phyloP scores from a whole-genome alignment of 2,888 invertebrate genomes.

The Xylocampa areola region DNA sequence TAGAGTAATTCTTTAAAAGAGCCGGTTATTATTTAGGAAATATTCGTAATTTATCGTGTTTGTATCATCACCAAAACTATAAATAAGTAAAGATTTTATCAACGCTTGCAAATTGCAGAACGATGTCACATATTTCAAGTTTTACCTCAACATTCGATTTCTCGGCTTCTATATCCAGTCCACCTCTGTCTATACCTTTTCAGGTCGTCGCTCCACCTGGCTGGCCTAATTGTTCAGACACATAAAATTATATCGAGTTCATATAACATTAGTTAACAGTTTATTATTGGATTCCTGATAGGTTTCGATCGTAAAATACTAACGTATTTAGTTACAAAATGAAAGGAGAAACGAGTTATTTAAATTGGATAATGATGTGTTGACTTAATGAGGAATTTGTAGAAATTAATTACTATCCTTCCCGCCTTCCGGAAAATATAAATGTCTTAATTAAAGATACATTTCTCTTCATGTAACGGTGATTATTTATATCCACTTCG shows the following conservation, averaged over 20 bases:
- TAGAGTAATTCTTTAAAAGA: constrained; percentile 47
- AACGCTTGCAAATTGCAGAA: no score
- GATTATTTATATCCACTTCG: constrained; percentile 31
- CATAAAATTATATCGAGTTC: background rate
- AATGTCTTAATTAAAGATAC: constrained; percentile 50
- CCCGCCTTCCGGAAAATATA: constrained; percentile 72
- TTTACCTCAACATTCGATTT: no score
- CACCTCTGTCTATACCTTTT: no score
- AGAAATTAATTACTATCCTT: constrained; percentile 69
- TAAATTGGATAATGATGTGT: constrained; percentile 61
- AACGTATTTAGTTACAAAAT: constrained; percentile 34
- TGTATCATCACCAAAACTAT: no score
- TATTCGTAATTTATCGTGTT: no score
- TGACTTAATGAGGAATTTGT: constrained; percentile 61
- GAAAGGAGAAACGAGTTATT: constrained; percentile 61
- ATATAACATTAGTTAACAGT: constrained; percentile 13
- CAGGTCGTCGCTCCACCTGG: no score
- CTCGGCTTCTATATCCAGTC: no score
- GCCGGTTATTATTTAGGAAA: constrained; percentile 23
- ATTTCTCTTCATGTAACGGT: constrained; percentile 50
- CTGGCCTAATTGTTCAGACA: no score
- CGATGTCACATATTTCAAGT: no score
- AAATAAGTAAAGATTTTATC: no score
- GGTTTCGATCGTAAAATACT: constrained; percentile 32
- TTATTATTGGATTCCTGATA: constrained; percentile 18